These are phyloP conservation scores for Halocynthia aurantium DNA, from an alignment of 23 tunicate genomes.

Conservation along the genomic window DNA sequence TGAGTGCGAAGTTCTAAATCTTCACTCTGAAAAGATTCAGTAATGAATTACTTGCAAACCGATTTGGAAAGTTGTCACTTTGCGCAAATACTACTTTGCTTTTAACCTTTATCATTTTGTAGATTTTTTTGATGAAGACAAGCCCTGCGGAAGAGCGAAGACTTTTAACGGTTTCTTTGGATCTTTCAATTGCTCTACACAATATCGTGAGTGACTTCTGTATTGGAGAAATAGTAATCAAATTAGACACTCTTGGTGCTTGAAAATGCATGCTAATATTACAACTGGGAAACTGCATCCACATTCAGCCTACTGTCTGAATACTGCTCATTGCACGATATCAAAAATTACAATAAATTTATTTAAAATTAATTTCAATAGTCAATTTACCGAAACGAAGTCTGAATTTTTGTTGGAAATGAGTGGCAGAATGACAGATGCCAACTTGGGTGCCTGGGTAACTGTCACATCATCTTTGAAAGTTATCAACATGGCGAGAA, in stretches of 20 bases:
- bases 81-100: neutral
- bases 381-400: too few relatives aligned
- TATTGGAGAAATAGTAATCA: neutral
- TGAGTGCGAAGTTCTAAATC: constrained; percentile 31
- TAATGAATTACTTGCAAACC: neutral
- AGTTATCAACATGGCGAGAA: neutral
- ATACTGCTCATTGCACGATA: too few relatives aligned
- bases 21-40: constrained; percentile 24
- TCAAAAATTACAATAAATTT: too few relatives aligned
- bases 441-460: constrained; percentile 1
- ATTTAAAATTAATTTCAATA: too few relatives aligned
- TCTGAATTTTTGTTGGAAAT: too few relatives aligned
- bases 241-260: too few relatives aligned
- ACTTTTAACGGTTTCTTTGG: constrained; percentile 17
- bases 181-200: constrained; percentile 13
- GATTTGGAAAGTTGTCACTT: neutral
- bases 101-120: constrained; percentile 13
- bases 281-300: too few relatives aligned
- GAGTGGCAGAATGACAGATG: constrained; percentile 1
- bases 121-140: constrained; percentile 16
- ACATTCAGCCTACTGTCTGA: too few relatives aligned
- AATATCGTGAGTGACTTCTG: constrained; percentile 16
- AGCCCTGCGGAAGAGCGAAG: constrained; percentile 13
- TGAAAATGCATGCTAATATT: too few relatives aligned
- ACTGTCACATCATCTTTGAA: neutral